A percentile compares a stretch with the other conserved stretches of the same genome.
Conservation (phyloP, 2,797 vertebrate species). For the Molossus alvarezi region DNA sequence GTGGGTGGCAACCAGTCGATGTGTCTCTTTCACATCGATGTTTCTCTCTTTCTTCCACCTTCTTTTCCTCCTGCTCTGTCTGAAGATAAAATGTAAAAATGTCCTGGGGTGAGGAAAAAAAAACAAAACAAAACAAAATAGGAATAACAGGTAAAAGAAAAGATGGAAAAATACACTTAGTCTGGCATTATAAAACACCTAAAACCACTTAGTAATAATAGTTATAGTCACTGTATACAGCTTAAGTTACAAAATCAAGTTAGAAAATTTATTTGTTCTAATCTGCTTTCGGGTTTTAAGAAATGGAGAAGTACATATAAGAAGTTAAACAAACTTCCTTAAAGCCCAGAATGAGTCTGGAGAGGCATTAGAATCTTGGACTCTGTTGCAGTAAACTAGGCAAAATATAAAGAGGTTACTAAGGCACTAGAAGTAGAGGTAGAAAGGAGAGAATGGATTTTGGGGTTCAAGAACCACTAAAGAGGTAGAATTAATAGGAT, state of each 20-base stretch:
- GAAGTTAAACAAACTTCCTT: background rate
- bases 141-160: constrained; percentile 18
- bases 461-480: background rate
- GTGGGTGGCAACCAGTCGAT: no score
- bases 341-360: background rate
- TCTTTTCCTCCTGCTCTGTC: no score
- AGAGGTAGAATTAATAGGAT: background rate
- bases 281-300: constrained; percentile 10
- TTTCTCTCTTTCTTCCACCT: no score
- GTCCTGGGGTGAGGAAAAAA: no score
- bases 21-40: no score
- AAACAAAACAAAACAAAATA: background rate
- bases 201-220: background rate
- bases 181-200: background rate
- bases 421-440: background rate
- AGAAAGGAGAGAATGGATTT: background rate
- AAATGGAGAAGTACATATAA: background rate
- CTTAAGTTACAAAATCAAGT: background rate
- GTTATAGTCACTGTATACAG: background rate
- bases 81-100: no score
- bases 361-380: background rate
- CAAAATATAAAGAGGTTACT: background rate
- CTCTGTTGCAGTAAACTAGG: background rate
- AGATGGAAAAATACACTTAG: background rate
- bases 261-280: background rate